Conservation (phyloP, 1,140 invertebrate genomes). For the Calephelis virginiensis region DNA sequence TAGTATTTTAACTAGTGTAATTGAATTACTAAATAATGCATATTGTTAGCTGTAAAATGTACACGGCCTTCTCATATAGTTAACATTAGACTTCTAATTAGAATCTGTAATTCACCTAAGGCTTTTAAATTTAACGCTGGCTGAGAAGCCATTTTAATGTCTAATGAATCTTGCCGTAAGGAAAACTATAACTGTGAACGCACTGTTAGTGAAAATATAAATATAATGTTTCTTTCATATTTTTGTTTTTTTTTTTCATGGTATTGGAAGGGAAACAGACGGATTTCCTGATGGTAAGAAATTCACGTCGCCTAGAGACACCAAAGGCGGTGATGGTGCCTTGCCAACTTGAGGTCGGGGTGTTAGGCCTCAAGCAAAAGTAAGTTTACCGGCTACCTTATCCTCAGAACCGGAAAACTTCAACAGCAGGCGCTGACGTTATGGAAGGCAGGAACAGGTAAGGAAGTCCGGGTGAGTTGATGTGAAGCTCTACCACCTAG, state of each 20-base stretch:
- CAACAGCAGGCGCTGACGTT: too few species aligned
- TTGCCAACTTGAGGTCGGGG: too few species aligned
- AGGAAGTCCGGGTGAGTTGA: too few species aligned
- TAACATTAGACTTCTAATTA: conserved; percentile 26
- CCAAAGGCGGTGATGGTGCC: too few species aligned
- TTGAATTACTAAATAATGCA: conserved; percentile 2
- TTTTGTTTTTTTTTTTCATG: conserved; percentile 38
- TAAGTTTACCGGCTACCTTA: too few species aligned
- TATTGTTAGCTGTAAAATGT: conserved; percentile 16
- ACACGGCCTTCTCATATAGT: conserved; percentile 54
- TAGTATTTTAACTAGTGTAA: conserved; percentile 5
- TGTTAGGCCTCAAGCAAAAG: too few species aligned
- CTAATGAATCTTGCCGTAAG: conserved; percentile 49
- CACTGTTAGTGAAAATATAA: conserved; percentile 72
- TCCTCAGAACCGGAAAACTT: too few species aligned
- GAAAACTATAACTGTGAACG: conserved; percentile 65
- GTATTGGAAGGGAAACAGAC: too few species aligned
- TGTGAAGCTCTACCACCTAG: too few species aligned
- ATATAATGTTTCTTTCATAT: conserved; percentile 71
- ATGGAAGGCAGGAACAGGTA: too few species aligned
- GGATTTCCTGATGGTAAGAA: too few species aligned
- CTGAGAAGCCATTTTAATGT: conserved; percentile 71
- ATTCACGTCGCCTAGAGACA: too few species aligned
- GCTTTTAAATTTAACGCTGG: conserved; percentile 71
- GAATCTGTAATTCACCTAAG: conserved; percentile 31